Percentiles rank a stretch among this genome's conserved stretches.
phyloP scores from a whole-genome alignment of 2,113 vertebrate species.

The Paralichthys olivaceus region DNA sequence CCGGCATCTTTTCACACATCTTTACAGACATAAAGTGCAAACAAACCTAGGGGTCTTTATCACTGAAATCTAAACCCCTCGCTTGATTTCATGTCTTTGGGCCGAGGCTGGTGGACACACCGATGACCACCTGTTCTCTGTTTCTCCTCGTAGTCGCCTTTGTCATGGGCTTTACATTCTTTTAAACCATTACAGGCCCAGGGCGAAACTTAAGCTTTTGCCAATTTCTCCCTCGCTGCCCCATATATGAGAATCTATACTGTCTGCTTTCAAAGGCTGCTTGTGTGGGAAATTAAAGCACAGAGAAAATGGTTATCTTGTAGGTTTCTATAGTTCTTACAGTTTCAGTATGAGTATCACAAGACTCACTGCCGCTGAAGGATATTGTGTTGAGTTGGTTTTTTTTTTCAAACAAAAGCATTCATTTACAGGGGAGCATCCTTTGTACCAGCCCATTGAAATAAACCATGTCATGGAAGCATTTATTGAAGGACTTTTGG shows the following conservation, averaged over 20 bases:
- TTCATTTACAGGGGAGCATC: conserved; percentile 64
- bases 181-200: conserved; percentile 70
- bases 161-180: conserved; percentile 76
- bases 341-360: conserved; percentile 60
- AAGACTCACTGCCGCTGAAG: conserved; percentile 51
- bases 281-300: conserved; percentile 62
- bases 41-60: conserved; percentile 78
- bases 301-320: conserved; percentile 52
- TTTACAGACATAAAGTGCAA: conserved; percentile 77
- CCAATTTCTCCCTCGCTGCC: conserved; percentile 66
- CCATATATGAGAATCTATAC: conserved; percentile 66
- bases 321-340: conserved; percentile 68
- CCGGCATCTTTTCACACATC: conserved; percentile 80
- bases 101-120: conserved; percentile 47
- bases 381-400: conserved; percentile 35
- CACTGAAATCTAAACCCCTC: conserved; percentile 81
- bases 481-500: conserved; percentile 72
- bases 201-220: conserved; percentile 76
- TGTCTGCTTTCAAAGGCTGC: conserved; percentile 61
- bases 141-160: conserved; percentile 64
- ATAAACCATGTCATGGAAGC: conserved; percentile 71
- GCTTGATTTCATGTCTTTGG: conserved; percentile 74
- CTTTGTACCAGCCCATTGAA: conserved; percentile 61
- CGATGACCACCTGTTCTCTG: conserved; percentile 82
- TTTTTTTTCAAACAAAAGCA: conserved; percentile 72